phyloP scores from a whole-genome alignment of 64 coral and sea anemone species.

The Montipora efflorescens region DNA sequence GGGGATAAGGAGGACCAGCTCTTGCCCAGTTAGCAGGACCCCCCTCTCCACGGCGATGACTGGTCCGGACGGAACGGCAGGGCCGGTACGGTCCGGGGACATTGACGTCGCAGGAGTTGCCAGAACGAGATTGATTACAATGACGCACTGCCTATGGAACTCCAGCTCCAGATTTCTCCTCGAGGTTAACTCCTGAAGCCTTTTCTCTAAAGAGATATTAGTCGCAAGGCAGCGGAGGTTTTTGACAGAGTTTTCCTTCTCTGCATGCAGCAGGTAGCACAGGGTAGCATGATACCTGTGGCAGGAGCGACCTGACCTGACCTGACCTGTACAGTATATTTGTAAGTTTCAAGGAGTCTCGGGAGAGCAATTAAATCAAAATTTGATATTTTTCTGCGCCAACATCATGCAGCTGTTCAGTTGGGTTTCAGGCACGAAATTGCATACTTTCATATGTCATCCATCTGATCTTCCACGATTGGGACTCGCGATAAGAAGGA shows the following conservation, averaged over 20 bases:
- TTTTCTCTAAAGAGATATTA: conserved; percentile 5
- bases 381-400: too few species aligned
- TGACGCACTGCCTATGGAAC: conserved; percentile 2
- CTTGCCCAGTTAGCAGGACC: conserved; percentile 8
- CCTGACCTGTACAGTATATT: neutral
- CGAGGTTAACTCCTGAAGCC: conserved; percentile 55
- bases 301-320: neutral
- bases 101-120: conserved; percentile 48
- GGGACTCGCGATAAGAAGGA: too few species aligned
- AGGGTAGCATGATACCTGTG: neutral
- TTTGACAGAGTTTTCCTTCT: conserved; percentile 13
- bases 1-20: conserved; percentile 1
- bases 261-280: neutral
- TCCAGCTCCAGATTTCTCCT: conserved; percentile 31
- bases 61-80: conserved; percentile 41
- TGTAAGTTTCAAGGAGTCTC: neutral
- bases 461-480: too few species aligned
- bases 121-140: conserved; percentile 33
- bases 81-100: conserved; percentile 16
- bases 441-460: too few species aligned
- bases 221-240: conserved; percentile 38
- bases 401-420: too few species aligned
- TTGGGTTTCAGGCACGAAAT: too few species aligned
- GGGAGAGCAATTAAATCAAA: too few species aligned
- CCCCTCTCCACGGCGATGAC: conserved; percentile 29